Conservation (phyloP, 2,888 invertebrate species). For the Argyra leucocephala region DNA sequence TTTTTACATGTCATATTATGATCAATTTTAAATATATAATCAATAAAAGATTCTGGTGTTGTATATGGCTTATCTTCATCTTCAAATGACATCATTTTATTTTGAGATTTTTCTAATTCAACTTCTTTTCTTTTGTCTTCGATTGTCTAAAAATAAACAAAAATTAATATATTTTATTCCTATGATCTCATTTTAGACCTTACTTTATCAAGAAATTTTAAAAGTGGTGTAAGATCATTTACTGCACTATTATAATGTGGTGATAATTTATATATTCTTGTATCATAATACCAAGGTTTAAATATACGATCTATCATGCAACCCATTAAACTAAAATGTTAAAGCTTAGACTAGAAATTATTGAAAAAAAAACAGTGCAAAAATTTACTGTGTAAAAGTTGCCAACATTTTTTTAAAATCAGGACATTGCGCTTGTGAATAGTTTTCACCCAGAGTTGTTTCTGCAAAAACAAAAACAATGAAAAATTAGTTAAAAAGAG, state of each 20-base stretch:
- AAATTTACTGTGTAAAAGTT: neutral
- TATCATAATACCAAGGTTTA: conserved; percentile 4
- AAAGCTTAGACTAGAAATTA: neutral
- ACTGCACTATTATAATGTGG: neutral
- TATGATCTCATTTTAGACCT: too few relatives aligned
- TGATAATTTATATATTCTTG: neutral
- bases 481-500: too few relatives aligned
- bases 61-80: neutral
- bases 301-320: neutral
- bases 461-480: too few relatives aligned
- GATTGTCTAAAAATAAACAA: neutral
- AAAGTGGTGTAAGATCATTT: neutral
- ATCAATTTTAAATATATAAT: neutral
- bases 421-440: neutral
- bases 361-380: neutral
- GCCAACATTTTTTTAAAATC: neutral
- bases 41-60: neutral
- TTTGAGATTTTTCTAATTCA: neutral
- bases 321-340: neutral
- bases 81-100: neutral
- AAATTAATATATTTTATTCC: neutral
- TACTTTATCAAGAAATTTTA: neutral
- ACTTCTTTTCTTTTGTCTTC: neutral
- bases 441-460: neutral
- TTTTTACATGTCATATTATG: conserved; percentile 34